phyloP scores from a whole-genome alignment of 2,797 vertebrate species.

The Sebastes goodei region DNA sequence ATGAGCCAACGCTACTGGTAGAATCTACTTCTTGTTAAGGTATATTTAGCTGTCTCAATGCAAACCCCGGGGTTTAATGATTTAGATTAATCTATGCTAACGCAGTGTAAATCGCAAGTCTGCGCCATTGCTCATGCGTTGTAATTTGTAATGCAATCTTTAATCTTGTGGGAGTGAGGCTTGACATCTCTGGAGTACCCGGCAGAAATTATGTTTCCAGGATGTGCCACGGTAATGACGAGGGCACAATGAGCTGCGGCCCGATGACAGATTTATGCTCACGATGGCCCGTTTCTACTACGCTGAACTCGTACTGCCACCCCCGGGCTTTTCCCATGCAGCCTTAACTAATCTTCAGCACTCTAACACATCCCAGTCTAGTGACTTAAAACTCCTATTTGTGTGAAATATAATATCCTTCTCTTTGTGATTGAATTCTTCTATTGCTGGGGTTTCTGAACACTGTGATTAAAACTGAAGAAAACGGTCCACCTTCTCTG shows the following conservation, averaged over 20 bases:
- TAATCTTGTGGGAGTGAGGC: constrained; percentile 68
- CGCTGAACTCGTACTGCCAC: constrained; percentile 47
- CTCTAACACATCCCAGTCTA: constrained; percentile 19
- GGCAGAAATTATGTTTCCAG: constrained; percentile 61
- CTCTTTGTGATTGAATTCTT: constrained; percentile 38
- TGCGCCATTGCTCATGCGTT: constrained; percentile 36
- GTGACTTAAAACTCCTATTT: constrained; percentile 35
- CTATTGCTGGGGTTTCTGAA: constrained; percentile 20
- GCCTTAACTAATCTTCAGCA: constrained; percentile 43
- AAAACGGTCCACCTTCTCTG: constrained; percentile 19
- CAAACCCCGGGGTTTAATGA: constrained; percentile 59
- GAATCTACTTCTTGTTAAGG: constrained; percentile 41
- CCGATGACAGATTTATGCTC: constrained; percentile 63
- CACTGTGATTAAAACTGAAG: constrained; percentile 14
- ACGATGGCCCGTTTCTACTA: constrained; percentile 46
- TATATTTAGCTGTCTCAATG: constrained; percentile 52
- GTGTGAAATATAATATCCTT: constrained; percentile 21
- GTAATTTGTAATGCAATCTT: constrained; percentile 71
- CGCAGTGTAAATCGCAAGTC: constrained; percentile 56
- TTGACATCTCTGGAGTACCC: constrained; percentile 64
- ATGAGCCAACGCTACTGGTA: constrained; percentile 45
- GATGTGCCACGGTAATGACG: constrained; percentile 50
- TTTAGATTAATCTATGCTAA: constrained; percentile 64
- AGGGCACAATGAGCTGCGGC: constrained; percentile 52
- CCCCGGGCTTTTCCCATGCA: constrained; percentile 28